These are phyloP conservation scores for Arge pagana DNA, from an alignment of 2,888 invertebrate species.

Conservation along the genomic window DNA sequence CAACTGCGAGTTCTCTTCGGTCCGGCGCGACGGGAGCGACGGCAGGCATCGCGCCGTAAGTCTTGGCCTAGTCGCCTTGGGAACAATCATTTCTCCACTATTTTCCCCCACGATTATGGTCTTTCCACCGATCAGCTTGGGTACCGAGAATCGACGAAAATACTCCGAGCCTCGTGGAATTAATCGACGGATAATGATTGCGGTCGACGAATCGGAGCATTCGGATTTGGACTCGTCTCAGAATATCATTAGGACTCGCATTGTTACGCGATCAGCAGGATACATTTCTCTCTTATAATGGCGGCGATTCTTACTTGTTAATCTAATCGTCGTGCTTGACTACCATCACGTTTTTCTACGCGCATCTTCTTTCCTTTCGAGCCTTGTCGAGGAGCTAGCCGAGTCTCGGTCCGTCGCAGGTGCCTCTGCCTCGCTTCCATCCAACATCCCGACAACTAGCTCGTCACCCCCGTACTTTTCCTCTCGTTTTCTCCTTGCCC, in stretches of 20 bases:
- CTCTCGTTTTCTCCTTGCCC: too few species aligned
- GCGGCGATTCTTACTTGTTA: conserved; percentile 51
- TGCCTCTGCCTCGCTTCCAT: conserved; percentile 4
- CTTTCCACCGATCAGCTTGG: conserved; percentile 13
- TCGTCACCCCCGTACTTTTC: neutral
- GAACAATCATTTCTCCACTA: too few species aligned
- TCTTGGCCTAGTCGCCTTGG: too few species aligned
- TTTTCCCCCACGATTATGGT: too few species aligned
- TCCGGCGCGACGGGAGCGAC: too few species aligned
- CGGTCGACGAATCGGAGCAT: neutral
- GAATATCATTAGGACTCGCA: conserved; percentile 49
- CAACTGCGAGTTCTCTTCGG: too few species aligned
- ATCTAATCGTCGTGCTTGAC: conserved; percentile 52
- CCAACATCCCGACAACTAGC: neutral
- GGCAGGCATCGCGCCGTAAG: too few species aligned
- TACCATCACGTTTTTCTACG: conserved; percentile 28
- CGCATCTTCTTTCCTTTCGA: too few species aligned
- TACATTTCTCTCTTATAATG: conserved; percentile 53
- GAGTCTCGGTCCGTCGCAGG: conserved; percentile 26
- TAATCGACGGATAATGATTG: too few species aligned
- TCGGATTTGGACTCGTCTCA: conserved; percentile 30
- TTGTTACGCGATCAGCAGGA: conserved; percentile 46
- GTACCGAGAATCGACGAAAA: neutral
- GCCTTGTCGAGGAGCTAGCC: conserved; percentile 4
- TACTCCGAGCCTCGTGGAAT: conserved; percentile 11